These are phyloP conservation scores for Microcebus tavaratra DNA, from an alignment of 2,113 vertebrate genomes.

Conservation along the genomic window DNA sequence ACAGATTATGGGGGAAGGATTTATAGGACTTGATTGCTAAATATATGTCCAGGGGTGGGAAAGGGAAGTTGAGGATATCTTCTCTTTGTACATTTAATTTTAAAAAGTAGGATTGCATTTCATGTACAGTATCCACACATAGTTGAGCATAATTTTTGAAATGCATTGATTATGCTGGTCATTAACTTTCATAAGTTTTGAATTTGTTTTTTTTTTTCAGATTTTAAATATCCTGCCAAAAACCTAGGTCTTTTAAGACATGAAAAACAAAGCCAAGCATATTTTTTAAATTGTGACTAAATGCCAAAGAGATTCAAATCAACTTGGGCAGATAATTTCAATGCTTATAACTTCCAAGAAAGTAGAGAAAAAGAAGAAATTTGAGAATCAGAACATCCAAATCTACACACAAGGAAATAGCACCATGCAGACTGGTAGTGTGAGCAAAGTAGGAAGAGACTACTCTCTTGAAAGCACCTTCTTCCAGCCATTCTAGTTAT, in stretches of 20 bases:
- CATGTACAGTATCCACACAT: not conserved
- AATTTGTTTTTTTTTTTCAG: constrained; percentile 51
- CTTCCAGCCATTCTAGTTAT: not conserved
- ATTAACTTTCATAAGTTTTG: constrained; percentile 35
- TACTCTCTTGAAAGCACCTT: not conserved
- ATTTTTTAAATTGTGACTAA: constrained; percentile 7
- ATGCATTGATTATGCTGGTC: not conserved
- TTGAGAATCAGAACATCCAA: not conserved
- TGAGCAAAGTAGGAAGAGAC: not conserved
- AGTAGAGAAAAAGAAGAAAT: not conserved
- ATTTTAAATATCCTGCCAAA: constrained; percentile 43
- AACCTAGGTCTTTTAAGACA: not conserved
- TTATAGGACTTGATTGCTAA: not conserved
- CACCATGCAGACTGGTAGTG: rapidly evolving
- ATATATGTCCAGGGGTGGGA: not conserved
- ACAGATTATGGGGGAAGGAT: not conserved
- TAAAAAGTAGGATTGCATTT: not conserved
- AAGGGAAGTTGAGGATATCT: not conserved
- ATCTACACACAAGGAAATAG: not conserved
- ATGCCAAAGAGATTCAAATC: not conserved
- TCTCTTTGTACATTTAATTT: not conserved
- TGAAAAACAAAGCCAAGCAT: not conserved
- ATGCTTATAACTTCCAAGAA: not conserved
- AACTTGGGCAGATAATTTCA: not conserved
- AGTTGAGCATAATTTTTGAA: constrained; percentile 50